Evolutionary conservation across 2,888 invertebrate species (phyloP), one percentile per base, ranked within the genome.

Genomic region (Linnaemya vulpina): DNA sequence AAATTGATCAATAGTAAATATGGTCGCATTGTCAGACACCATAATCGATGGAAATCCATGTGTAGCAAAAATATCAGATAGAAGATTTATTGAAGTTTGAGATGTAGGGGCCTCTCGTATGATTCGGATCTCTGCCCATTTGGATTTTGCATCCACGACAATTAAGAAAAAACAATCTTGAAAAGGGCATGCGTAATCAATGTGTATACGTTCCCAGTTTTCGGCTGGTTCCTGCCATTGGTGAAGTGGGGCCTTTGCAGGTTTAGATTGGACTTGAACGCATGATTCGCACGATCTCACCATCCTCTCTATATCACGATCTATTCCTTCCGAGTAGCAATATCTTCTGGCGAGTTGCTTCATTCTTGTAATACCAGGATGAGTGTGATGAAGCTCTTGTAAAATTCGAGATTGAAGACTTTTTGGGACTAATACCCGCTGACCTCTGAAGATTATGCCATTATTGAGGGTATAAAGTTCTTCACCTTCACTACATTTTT

Each of bases 11-110:
- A 46, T 65, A 13, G 73, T 80, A 30, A 80, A 80, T 15, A 74
- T 80, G 7, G 81, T 8, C 13, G 81, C 81, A 35, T 81, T 75
- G 13, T 65, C 65, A 13, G 63, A 65, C 15, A 81, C 75, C 55
- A 81, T 22, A 17, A 81, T 38, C 10, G 20, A 17, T 10, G 81
- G 81, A 10, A 75, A 81, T 1, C 81, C 81, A 74, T 74, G 22
- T 13, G 17, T n/a, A n/a, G n/a, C n/a, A n/a, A n/a, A n/a, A n/a
- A n/a, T n/a, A n/a, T n/a, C n/a, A n/a, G n/a, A n/a, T n/a, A n/a
- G n/a, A n/a, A n/a, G n/a, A n/a, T n/a, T n/a, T n/a, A n/a, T 71
- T 63, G 79, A 25, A 51, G 40, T 35, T 49, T 60, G 22, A 1
- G 71, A 51, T 60, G 79, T 51, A n/a, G 79, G 71, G 8, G 79